Conservation (phyloP, 2,888 invertebrate genomes). For the Thereva unica region DNA sequence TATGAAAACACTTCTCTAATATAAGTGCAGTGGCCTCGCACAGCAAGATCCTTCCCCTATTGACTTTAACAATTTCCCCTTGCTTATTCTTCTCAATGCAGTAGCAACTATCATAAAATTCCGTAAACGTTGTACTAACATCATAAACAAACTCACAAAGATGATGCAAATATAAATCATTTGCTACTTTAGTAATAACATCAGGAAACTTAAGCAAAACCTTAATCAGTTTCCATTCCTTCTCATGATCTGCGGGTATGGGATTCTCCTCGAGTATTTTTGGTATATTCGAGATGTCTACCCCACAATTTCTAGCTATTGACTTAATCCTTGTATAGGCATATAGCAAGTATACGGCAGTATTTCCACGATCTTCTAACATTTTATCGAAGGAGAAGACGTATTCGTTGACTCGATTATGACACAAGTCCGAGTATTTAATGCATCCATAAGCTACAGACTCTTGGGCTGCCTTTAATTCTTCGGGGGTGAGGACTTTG, state of each 20-base stretch:
- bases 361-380: slow-evolving; percentile 98
- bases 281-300: slow-evolving; percentile 65
- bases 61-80: slow-evolving; percentile 80
- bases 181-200: slow-evolving; percentile 77
- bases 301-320: slow-evolving; percentile 71
- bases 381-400: slow-evolving; percentile 98
- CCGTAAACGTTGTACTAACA: slow-evolving; percentile 87
- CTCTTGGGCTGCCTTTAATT: slow-evolving; percentile 81
- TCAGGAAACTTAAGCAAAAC: slow-evolving; percentile 85
- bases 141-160: slow-evolving; percentile 97
- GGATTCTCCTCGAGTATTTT: slow-evolving; percentile 65
- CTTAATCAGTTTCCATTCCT: slow-evolving; percentile 94
- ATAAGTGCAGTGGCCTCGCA: slow-evolving; percentile 90
- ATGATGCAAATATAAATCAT: slow-evolving; percentile 80
- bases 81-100: slow-evolving; percentile 90
- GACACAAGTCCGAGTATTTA: slow-evolving; percentile 95
- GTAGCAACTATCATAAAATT: slow-evolving; percentile 97
- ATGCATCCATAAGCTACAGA: slow-evolving; percentile 98
- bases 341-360: slow-evolving; percentile 95
- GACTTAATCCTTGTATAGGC: slow-evolving; percentile 92
- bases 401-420: slow-evolving; percentile 92
- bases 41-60: slow-evolving; percentile 83
- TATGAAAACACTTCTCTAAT: slow-evolving; percentile 84
- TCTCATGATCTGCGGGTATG: slow-evolving; percentile 80
- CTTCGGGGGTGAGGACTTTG: slow-evolving; percentile 76